A percentile compares a stretch with the other conserved stretches of the same genome.
Conservation (phyloP, 1,140 invertebrate genomes). For the Hirudo medicinalis region DNA sequence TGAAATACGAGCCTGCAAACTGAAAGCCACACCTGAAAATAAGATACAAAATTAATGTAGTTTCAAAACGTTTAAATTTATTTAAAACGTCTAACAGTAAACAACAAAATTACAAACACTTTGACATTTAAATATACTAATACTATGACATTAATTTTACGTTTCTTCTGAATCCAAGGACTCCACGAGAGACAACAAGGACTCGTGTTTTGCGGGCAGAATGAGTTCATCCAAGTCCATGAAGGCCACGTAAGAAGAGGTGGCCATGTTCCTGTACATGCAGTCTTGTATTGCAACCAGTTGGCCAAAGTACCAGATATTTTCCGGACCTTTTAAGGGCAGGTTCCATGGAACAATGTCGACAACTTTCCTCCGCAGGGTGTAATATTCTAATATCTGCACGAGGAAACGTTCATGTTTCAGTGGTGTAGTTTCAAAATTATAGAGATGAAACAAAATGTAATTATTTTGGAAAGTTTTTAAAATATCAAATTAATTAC, state of each 20-base stretch:
- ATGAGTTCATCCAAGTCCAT: slow-evolving; percentile 40
- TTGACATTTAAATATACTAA: background rate
- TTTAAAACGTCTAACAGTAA: background rate
- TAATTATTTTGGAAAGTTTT: too few relatives aligned
- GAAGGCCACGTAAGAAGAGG: slow-evolving; percentile 33
- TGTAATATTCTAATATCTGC: slow-evolving; percentile 21
- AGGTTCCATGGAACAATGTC: slow-evolving; percentile 12
- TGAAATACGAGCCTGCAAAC: too few relatives aligned
- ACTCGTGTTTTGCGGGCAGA: slow-evolving; percentile 26
- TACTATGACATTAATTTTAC: background rate
- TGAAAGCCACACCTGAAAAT: too few relatives aligned
- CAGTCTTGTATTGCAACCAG: slow-evolving; percentile 36
- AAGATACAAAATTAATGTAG: too few relatives aligned
- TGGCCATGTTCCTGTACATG: slow-evolving; percentile 34
- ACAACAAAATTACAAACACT: background rate
- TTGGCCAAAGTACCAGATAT: slow-evolving; percentile 38
- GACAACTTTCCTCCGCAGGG: background rate
- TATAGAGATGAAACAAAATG: too few relatives aligned
- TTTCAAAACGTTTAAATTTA: background rate
- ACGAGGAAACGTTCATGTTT: too few relatives aligned
- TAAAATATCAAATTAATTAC: too few relatives aligned
- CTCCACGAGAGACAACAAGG: background rate
- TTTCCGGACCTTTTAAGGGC: slow-evolving; percentile 9
- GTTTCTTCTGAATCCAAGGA: background rate
- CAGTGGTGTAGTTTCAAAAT: background rate